Evolutionary conservation across 2,797 vertebrate genomes (phyloP), one percentile per base, ranked within the genome.

Genomic region (Aphelocoma californica): DNA sequence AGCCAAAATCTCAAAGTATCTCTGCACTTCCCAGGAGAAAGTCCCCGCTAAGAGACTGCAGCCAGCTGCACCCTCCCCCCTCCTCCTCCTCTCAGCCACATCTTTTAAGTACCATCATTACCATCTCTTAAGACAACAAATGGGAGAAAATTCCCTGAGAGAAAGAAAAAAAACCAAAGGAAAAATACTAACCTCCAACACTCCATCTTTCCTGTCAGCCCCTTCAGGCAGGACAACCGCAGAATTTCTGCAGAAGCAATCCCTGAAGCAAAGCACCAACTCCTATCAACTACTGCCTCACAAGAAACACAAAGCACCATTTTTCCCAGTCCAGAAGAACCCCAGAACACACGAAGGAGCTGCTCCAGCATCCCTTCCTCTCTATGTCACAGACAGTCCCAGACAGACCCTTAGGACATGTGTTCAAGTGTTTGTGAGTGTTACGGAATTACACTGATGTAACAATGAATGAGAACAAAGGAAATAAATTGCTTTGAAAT

Each of bases 41-140:
- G n/a, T 16, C 16, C 23, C 16, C 0, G 50, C 7, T 2, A 17
- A 44, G 34, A 57, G 50, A 83, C 31, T 57, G 34, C 50, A 56
- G 34, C 8, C 34, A 56, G 31, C 60, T 56, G 50, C 25, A 17
- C 1, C 2, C 16, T 56, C 8, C 9, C 10, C 10, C 5, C 18
- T n/a, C 13, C 18, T 65, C 69, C 42, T 48, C 42, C 28, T 47
- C 60, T 56, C 29, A 83, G 50, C 13, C 58, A 56, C 25, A 24
- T 54, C 29, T 56, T 78, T 32, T 50, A 19, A 31, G 10, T 36
- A 28, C 18, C 0, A 0, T 26, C 9, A 0, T 70, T 36, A 53
- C 14, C 56, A 61, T 45, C 21, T 45, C 34, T 32, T 14, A 36
- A 36, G 47, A 34, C 42, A 57, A 34, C 42, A 73, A n/a, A 57